Evolutionary conservation across 2,888 invertebrate genomes (phyloP), one percentile per base, ranked within the genome.

Genomic region (Helicoverpa assulta): DNA sequence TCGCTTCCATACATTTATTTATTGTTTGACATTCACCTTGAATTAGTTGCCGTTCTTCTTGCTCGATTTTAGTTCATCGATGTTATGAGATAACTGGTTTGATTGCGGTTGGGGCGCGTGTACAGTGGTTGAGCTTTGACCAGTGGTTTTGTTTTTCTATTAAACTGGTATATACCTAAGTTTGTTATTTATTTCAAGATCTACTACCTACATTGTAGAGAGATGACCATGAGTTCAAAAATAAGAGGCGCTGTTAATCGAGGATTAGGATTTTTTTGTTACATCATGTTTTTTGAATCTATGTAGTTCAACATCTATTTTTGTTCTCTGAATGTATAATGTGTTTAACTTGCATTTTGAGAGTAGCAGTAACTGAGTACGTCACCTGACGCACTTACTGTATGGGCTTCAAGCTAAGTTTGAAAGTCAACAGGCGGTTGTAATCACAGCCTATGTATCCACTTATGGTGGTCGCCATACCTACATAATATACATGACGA

Each of bases 11-110:
- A 62, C 70, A 73, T 69, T 26, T 76, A 78, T 78, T 78, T 68
- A 81, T 76, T 71, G 72, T 70, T 85, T 87, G 86, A 82, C 86
- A 86, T 86, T 89, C 83, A 86, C 90, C 90, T 90, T 91, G 89
- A 84, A 82, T 77, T 76, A 64, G 70, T 73, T 59, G 76, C 77
- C 81, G 82, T 85, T 87, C 83, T 67, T 85, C 85, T 81, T 76
- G 75, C 71, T 80, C 76, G 82, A 82, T 82, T 88, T 86, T 80
- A 83, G 86, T 82, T 68, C 84, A 86, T 86, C 83, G 82, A 65
- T 81, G 83, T 73, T 77, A 78, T 71, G 67, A 60, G 67, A 69
- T 60, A 78, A 77, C 74, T 59, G 76, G 83, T 83, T 82, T 82
- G 37, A 76, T 68, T 53, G 63, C 67, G 69, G 65, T 82, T 67